Evolutionary conservation across 2,888 invertebrate genomes (phyloP), one percentile per base, ranked within the genome.

Genomic region (Dicyrtoma fusca): DNA sequence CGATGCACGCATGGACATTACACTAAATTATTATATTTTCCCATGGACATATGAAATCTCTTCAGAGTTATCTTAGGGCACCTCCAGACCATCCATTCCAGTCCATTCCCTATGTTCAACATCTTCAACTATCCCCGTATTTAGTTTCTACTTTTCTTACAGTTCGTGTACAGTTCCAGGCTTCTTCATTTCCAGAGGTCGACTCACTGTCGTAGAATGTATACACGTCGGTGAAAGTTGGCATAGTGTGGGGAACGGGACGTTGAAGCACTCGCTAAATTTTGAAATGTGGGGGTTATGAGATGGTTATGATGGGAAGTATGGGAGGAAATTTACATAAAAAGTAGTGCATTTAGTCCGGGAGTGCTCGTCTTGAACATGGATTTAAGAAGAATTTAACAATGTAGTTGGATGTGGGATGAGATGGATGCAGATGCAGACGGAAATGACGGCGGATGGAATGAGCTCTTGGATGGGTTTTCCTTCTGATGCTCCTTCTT

Each of bases 341-440:
- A 11, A 55, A 21, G 34, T 34, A 34, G 34, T 34, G 34, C 34
- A 34, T 34, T 34, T 34, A 34, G 34, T 14, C 25, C 23, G 17
- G 57, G 25, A 57, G 25, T 57, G 57, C 26, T 57, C 57, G 25
- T 57, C 57, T 57, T 13, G 34, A 6, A 13, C 25, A 21, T 17
- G 57, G 57, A 57, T 57, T 57, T 57, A 57, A 57, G 57, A 57
- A 25, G 57, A 57, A 57, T 57, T 57, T 57, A 57, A 57, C 57
- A 14, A 57, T 26, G 34, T 34, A 34, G 3, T 8, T 34, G 25
- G 23, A 57, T 57, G 25, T 10, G 57, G 25, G 57, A 57, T 21
- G 45, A 45, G 62, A 45, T 63, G 62, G 47, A 63, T 63, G 19
- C 62, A 44, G 45, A 44, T 19, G 45, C 45, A 63, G 62, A 45